These are phyloP conservation scores for Bombus sibiricus DNA, from an alignment of 1,140 invertebrate genomes.

Conservation along the genomic window DNA sequence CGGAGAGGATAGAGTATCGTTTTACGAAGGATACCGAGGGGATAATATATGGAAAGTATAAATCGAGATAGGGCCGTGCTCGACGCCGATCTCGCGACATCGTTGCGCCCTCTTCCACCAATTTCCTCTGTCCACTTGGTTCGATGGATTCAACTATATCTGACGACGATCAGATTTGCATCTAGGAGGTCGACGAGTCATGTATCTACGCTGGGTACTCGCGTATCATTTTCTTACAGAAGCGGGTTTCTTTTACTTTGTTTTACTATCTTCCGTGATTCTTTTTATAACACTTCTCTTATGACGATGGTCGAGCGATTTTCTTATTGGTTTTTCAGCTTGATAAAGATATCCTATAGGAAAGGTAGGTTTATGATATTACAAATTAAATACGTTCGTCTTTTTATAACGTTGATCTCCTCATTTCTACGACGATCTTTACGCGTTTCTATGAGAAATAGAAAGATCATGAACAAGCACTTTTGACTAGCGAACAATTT, in stretches of 20 bases:
- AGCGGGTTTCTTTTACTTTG: neutral
- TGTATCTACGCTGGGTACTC: conserved; percentile 5
- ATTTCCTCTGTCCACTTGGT: conserved; percentile 35
- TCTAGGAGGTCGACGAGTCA: conserved; percentile 26
- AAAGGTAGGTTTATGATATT: too few species aligned
- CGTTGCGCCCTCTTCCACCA: conserved; percentile 31
- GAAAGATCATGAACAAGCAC: too few species aligned
- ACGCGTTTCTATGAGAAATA: too few species aligned
- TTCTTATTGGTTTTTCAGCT: neutral
- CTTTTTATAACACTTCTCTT: neutral
- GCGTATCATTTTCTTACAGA: neutral
- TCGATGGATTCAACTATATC: conserved; percentile 59
- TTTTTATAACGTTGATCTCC: too few species aligned
- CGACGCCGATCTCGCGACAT: conserved; percentile 40
- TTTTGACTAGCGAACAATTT: too few species aligned
- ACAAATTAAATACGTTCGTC: too few species aligned
- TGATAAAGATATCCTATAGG: too few species aligned
- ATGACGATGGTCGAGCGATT: neutral
- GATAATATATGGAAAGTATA: conserved; percentile 68
- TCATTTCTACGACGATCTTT: too few species aligned
- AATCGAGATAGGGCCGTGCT: conserved; percentile 59
- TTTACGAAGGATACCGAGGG: conserved; percentile 53
- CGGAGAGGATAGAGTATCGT: conserved; percentile 46
- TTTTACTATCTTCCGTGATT: neutral
- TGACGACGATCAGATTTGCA: conserved; percentile 40